These are phyloP conservation scores for Wiebesia pumilae DNA, from an alignment of 1,140 invertebrate genomes.

Conservation along the genomic window DNA sequence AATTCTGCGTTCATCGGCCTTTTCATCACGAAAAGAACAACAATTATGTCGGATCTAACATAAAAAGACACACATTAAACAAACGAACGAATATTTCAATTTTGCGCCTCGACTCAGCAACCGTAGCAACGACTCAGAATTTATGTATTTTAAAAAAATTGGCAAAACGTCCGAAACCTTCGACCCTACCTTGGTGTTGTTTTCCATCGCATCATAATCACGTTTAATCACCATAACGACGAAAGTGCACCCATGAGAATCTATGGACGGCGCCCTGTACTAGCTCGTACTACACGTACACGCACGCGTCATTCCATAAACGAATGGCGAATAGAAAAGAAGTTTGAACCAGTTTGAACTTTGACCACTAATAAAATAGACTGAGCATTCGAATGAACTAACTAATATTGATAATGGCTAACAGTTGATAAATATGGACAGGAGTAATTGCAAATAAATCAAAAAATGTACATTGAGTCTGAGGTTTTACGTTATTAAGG, in stretches of 20 bases:
- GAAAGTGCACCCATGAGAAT: slow-evolving; percentile 37
- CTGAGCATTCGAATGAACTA: too few relatives aligned
- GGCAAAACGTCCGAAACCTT: neutral
- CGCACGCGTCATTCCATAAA: neutral
- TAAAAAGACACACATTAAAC: neutral
- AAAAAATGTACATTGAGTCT: too few relatives aligned
- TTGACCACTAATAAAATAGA: neutral
- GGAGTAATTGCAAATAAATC: too few relatives aligned
- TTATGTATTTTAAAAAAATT: slow-evolving; percentile 48
- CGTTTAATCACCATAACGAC: slow-evolving; percentile 24
- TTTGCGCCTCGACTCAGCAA: neutral
- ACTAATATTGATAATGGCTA: too few relatives aligned
- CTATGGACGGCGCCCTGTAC: neutral
- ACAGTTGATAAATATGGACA: too few relatives aligned
- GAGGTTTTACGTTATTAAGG: too few relatives aligned
- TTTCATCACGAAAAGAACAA: neutral
- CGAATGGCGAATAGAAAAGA: neutral
- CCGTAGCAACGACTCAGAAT: neutral
- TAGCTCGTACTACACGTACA: neutral
- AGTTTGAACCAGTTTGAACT: neutral
- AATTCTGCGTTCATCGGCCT: neutral
- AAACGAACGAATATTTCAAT: slow-evolving; percentile 18
- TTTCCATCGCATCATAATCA: slow-evolving; percentile 39
- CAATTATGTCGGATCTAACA: neutral
- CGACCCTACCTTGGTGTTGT: neutral